A percentile compares a stretch with the other conserved stretches of the same genome.
phyloP scores from a whole-genome alignment of 2,888 invertebrate species.

The Drosophila picticornis region DNA sequence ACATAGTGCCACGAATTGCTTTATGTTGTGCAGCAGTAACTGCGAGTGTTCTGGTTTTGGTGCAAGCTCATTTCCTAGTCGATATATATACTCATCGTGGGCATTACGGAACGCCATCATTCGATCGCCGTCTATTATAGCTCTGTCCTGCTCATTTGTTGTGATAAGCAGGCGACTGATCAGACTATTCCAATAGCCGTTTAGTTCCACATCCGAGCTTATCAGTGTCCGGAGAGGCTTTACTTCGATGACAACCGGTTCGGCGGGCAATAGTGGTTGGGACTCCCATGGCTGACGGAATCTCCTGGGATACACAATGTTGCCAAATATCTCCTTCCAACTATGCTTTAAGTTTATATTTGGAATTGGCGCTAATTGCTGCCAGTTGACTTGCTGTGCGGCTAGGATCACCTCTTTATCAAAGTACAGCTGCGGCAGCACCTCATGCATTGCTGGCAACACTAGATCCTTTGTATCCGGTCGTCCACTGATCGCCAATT shows the following conservation, averaged over 20 bases:
- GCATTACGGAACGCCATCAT: slow-evolving; percentile 38
- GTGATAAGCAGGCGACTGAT: slow-evolving; percentile 56
- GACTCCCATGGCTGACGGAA: not conserved
- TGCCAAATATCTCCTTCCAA: slow-evolving; percentile 46
- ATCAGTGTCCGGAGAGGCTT: slow-evolving; percentile 21
- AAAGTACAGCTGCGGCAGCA: slow-evolving; percentile 91
- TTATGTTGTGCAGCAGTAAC: slow-evolving; percentile 46
- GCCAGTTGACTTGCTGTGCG: slow-evolving; percentile 63
- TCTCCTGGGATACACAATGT: slow-evolving; percentile 7
- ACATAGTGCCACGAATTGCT: slow-evolving; percentile 57
- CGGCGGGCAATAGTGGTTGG: slow-evolving; percentile 24
- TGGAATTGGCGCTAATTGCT: slow-evolving; percentile 45
- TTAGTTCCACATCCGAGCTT: slow-evolving; percentile 60
- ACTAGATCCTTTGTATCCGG: slow-evolving; percentile 88
- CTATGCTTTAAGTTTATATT: slow-evolving; percentile 19
- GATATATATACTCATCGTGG: slow-evolving; percentile 30
- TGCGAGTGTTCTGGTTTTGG: not conserved
- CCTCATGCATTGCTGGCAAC: slow-evolving; percentile 90
- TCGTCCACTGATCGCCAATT: slow-evolving; percentile 88
- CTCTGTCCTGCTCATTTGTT: not conserved
- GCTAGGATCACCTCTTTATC: slow-evolving; percentile 82
- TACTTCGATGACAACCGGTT: slow-evolving; percentile 51
- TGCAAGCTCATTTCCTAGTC: not conserved
- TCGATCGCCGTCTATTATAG: slow-evolving; percentile 54
- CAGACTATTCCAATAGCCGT: slow-evolving; percentile 63